Base-by-base conservation (phyloP, 2,888 invertebrate species). In the Julus scanicus region DNA sequence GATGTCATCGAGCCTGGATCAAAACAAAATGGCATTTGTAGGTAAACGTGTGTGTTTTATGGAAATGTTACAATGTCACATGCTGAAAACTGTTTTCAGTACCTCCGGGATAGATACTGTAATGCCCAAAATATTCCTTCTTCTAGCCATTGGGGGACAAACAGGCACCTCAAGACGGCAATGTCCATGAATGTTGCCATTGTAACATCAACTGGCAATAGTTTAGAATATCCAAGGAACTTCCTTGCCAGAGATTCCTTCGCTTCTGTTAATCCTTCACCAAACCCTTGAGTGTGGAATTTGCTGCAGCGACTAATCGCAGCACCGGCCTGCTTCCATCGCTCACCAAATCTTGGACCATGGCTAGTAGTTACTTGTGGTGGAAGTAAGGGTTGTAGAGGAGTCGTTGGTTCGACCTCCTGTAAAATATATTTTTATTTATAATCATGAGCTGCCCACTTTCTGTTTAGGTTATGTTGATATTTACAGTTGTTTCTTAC, bases 41-140 rank as follows among this genome's bases (percentile, higher is more conserved):
- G 9, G 9, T 85, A 85, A 11, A 17, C n/a, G n/a, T 40, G 11
- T 29, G n/a, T 48, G 4, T 40, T 13, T 11, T 3, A 86, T 29
- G 29, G 40, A 5, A 86, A 86, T 13, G 20, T 87, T 39, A 87
- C 17, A n/a, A 37, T 11, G 29, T 20, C 9, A 29, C 29, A 29
- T 29, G 29, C 29, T 29, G 29, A 29, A 87, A 17, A 83, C 9
- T 29, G 29, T 29, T 39, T 4, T 37, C 17, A 37, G 86, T 89
- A 97, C 97, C 97, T 95, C 91, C 97, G 97, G 91, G 96, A 96
- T 89, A 97, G 93, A 92, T 96, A 99, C 92, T 97, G 96, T 49
- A 99, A 93, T 17, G 98, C 98, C 99, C 99, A 99, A 92, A 96
- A 97, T 15, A 99, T 96, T 0, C 99, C 99, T 92, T 99, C 99